A percentile compares a stretch with the other conserved stretches of the same genome.
Evolutionary conservation across 2,113 vertebrate genomes (phyloP).

Genomic region (Mustela lutreola): DNA sequence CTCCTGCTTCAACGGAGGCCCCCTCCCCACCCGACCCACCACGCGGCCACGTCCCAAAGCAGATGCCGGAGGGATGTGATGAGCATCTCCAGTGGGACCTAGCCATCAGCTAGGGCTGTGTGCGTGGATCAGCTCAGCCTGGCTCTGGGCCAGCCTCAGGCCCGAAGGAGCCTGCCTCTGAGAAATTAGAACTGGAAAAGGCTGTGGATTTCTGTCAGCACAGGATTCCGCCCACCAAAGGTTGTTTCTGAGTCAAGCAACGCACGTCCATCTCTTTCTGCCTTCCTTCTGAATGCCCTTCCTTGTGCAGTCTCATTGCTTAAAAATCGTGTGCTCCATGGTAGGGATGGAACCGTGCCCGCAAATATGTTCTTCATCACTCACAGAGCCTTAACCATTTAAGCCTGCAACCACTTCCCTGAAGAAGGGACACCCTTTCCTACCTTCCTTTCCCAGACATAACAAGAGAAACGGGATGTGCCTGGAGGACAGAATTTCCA

Average conservation of each 20-base stretch:
- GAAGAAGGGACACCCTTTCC: neutral
- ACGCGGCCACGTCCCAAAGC: neutral
- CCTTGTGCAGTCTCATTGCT: neutral
- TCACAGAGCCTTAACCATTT: neutral
- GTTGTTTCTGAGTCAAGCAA: slow-evolving; percentile 32
- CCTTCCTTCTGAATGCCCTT: neutral
- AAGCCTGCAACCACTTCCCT: slow-evolving; percentile 20
- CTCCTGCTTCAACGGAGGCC: neutral
- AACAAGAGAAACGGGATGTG: neutral
- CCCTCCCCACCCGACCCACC: neutral
- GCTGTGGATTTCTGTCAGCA: neutral
- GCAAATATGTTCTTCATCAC: neutral
- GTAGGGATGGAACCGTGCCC: neutral
- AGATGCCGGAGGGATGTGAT: neutral
- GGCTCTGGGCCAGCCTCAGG: neutral
- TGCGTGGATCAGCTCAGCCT: neutral
- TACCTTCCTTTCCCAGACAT: neutral
- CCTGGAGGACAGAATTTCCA: neutral
- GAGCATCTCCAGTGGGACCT: neutral
- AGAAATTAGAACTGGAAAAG: neutral
- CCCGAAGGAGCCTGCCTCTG: neutral
- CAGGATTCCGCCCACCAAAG: neutral
- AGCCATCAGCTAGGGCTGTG: neutral
- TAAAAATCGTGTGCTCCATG: neutral
- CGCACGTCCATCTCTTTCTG: neutral